Conservation (phyloP, 1,140 invertebrate genomes). For the Dreissena rostriformis region DNA sequence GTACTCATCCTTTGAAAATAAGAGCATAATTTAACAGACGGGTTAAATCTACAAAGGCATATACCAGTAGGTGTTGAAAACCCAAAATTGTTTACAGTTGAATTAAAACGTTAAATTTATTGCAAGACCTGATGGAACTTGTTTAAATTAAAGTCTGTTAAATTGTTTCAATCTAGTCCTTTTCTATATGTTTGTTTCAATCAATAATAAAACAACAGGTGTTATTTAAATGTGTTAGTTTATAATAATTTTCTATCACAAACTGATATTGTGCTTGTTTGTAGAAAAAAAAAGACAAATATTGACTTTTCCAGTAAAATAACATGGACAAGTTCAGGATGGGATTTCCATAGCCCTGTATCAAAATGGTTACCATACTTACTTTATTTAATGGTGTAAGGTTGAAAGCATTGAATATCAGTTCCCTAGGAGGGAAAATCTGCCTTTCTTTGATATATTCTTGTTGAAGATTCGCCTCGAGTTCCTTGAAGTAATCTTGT, state of each 20-base stretch:
- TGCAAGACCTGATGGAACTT: no score
- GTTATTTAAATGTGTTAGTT: no score
- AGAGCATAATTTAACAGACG: no score
- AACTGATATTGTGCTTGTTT: no score
- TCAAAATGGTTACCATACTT: neutral
- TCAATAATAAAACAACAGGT: neutral
- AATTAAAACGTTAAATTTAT: no score
- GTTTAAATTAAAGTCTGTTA: neutral
- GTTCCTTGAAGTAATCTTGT: slow-evolving; percentile 40
- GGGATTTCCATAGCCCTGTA: neutral
- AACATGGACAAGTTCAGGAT: neutral
- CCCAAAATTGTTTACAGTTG: no score
- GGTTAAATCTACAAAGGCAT: no score
- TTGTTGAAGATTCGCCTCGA: slow-evolving; percentile 55
- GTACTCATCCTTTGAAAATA: no score
- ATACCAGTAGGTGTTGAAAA: no score
- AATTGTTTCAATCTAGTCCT: neutral
- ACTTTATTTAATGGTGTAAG: slow-evolving; percentile 69
- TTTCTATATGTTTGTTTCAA: neutral
- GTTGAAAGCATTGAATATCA: slow-evolving; percentile 73
- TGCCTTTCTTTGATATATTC: slow-evolving; percentile 62
- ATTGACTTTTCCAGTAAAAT: neutral
- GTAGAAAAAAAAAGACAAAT: neutral
- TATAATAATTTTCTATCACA: no score
- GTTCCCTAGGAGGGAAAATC: slow-evolving; percentile 69